A percentile compares a stretch with the other conserved stretches of the same genome.
Evolutionary conservation across 1,140 invertebrate species (phyloP).

Genomic region (Episyrphus balteatus): DNA sequence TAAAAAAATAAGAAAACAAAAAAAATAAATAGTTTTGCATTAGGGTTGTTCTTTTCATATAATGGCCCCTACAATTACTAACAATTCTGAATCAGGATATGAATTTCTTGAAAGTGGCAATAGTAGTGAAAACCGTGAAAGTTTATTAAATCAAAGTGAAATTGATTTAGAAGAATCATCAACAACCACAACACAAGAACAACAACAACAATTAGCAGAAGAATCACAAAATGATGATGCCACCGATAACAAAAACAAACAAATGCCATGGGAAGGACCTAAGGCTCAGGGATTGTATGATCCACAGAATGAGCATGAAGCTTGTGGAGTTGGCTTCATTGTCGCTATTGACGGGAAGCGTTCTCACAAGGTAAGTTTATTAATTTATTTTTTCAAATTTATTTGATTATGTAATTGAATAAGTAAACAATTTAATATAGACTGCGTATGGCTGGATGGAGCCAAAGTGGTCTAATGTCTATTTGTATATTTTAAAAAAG

Average conservation of each 20-base stretch:
- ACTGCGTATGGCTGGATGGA: no score
- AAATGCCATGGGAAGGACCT: constrained; percentile 50
- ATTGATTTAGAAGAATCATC: neutral
- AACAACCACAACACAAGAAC: neutral
- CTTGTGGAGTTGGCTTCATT: constrained; percentile 97
- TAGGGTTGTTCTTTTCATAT: constrained; percentile 23
- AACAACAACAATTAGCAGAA: neutral
- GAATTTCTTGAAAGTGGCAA: constrained; percentile 25
- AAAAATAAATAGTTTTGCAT: constrained; percentile 4
- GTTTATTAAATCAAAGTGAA: neutral
- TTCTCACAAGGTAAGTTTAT: constrained; percentile 71
- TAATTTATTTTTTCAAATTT: neutral
- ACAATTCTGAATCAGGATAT: constrained; percentile 37
- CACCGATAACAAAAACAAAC: constrained; percentile 8
- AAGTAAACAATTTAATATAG: no score
- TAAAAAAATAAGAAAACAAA: constrained; percentile 18
- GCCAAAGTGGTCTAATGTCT: no score
- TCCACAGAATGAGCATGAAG: constrained; percentile 85
- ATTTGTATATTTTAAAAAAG: no score
- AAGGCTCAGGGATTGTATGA: constrained; percentile 82
- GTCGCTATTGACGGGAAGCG: constrained; percentile 91
- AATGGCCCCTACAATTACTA: constrained; percentile 36
- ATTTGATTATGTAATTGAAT: no score
- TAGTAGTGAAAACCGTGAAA: constrained; percentile 8
- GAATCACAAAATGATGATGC: neutral